Base-by-base conservation (phyloP, 2,797 vertebrate species). In the Esox lucius region DNA sequence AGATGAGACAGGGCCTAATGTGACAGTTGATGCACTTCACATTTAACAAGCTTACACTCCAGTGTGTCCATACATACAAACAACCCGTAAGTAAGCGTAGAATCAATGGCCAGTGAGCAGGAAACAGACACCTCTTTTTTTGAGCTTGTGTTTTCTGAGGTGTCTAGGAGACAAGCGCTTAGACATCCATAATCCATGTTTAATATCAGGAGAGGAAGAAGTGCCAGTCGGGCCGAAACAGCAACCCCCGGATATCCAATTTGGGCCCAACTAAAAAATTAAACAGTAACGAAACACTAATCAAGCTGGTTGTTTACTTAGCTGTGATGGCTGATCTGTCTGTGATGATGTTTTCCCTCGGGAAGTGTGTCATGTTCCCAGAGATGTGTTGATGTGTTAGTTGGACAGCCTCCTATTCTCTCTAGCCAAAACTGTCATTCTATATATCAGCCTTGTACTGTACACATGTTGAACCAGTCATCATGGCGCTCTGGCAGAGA, bases 211-310 rank as follows among this genome's bases (percentile, higher is more conserved):
- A 9, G 62, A 53, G 69, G 11, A 64, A 56, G 66, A 51, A 39
- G 70, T 71, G 35, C 76, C 12, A 26, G 70, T 56, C 7, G 73
- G 65, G 72, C 62, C 59, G 82, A 82, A 91, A 86, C 81, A 75
- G 85, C 78, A 66, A 65, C 33, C 78, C 78, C 78, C 80, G 68
- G 64, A 86, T 88, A 93, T 90, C 91, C 92, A 93, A 93, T 90
- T 91, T 88, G 85, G 86, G 85, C 86, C 87, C 84, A 82, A 83
- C 93, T 93, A 87, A 95, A 94, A 94, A 92, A 94, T 93, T 92
- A 74, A 94, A 91, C 81, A 90, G 91, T 89, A 90, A 92, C 90
- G 87, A 85, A 87, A 90, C 79, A 88, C 91, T 92, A 91, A 95
- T 95, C 91, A 93, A 86, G 85, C 67, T 22, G 66, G 78, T 88